Base-by-base conservation (phyloP, 2,888 invertebrate species). In the Torymus aiolomorphi region DNA sequence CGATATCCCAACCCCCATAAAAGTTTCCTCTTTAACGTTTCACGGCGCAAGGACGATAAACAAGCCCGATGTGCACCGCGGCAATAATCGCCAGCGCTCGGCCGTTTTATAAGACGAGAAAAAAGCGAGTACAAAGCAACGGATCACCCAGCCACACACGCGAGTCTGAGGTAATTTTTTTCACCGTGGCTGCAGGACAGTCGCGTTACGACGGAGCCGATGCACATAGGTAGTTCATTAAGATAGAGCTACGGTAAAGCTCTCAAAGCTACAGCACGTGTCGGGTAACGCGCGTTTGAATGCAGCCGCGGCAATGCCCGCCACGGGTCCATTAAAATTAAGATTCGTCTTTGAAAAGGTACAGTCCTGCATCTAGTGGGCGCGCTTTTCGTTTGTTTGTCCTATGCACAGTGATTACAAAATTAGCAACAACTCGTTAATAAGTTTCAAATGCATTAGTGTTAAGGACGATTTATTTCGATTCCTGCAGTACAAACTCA, bases 271-370 rank as follows among this genome's bases (percentile, higher is more conserved):
- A 49, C n/a, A 42, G 42, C 42, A 42, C 42, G 8, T 8, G 42
- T 42, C 42, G 42, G 11, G 56, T 16, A 10, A 0, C 14, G 61
- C 24, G 24, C 18, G 49, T 63, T 63, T 3, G 31, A 70, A 57
- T 72, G 62, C 16, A 52, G 31, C 3, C 42, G 14, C 14, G 42
- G 42, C 42, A 42, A 18, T 52, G 2, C 42, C 4, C 16, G 4
- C n/a, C 10, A 63, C 10, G 24, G 20, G 61, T 65, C 52, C 66
- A 18, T 70, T 61, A 52, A 65, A 67, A 76, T 67, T 67, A 76
- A 59, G 61, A 59, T 11, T 10, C 24, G 51, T 14, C 52, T 67
- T 66, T 76, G 16, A 76, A 61, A 61, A 52, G 67, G 8, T 42
- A 76, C 66, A 75, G 66, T 66, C 67, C 76, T n/a, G 24, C 56